phyloP scores from a whole-genome alignment of 1,140 invertebrate species.

The Drusus annulatus region DNA sequence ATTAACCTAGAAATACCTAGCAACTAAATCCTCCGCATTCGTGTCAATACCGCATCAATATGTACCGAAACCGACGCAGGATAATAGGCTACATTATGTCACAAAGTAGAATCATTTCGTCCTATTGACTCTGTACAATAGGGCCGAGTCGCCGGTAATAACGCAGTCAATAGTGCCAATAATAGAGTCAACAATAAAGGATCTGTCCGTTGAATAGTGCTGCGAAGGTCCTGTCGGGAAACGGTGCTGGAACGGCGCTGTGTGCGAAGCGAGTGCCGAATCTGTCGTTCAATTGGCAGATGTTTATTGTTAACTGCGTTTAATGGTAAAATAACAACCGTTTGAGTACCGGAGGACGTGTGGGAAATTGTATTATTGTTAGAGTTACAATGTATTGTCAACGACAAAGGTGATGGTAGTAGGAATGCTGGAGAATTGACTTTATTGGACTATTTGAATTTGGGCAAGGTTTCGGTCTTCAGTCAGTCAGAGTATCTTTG shows the following conservation, averaged over 20 bases:
- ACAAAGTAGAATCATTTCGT: constrained; percentile 53
- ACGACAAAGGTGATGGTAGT: too few species aligned
- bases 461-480: too few species aligned
- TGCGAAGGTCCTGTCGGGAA: too few species aligned
- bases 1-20: too few species aligned
- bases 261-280: constrained; percentile 4
- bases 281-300: constrained; percentile 30
- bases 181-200: too few species aligned
- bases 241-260: too few species aligned
- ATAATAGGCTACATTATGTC: constrained; percentile 53
- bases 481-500: too few species aligned
- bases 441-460: too few species aligned
- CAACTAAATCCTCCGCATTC: neutral
- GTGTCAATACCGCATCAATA: neutral
- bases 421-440: too few species aligned
- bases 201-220: too few species aligned
- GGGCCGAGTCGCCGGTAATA: constrained; percentile 40
- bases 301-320: constrained; percentile 9
- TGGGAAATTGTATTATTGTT: constrained; percentile 1
- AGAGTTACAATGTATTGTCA: too few species aligned
- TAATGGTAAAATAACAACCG: constrained; percentile 33
- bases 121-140: constrained; percentile 52
- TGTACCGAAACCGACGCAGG: constrained; percentile 6
- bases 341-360: constrained; percentile 8
- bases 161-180: neutral